Base-by-base conservation (phyloP, 2,888 invertebrate species). In the Sipunculus nudus region DNA sequence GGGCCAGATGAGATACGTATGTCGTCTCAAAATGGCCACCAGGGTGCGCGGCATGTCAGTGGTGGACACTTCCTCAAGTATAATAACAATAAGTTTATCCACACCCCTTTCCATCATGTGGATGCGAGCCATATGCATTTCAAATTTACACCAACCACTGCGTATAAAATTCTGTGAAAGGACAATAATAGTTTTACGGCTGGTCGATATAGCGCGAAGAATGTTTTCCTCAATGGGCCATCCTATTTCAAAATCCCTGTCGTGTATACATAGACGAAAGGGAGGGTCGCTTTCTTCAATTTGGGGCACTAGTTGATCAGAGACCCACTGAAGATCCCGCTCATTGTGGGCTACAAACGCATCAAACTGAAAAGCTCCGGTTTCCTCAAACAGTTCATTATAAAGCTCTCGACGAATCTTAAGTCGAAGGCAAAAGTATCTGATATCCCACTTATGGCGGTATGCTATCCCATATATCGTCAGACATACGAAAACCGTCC, bases 131-230 rank as follows among this genome's bases (percentile, higher is more conserved):
- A 43, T 43, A 8, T 43, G 43, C 13, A 19, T 43, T 21, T 43
- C 43, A 21, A 16, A 43, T 10, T 43, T 10, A 38, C 50, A 50
- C 50, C 50, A 50, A 23, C 21, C 8, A 50, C 50, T 50, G 13
- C 16, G 6, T 10, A 50, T n/a, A 21, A 50, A 50, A 8, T 10
- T 16, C 16, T 38, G 10, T 13, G 16, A 13, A 38, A 50, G 16
- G 10, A 50, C 50, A 13, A 50, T 10, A 10, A 50, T 31, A 13
- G 23, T 50, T 21, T 25, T 10, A 19, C 50, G 13, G 38, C 50
- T 50, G 6, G 13, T 31, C 21, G n/a, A 35, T n/a, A 50, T 25
- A 8, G 13, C 10, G 5, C 35, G 16, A 13, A 50, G 16, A 23
- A 50, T 35, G 21, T 35, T 50, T 23, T 50, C 50, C 10, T 16